These are phyloP conservation scores for Heterodera schachtii DNA, from an alignment of 1,140 invertebrate genomes.

Conservation along the genomic window DNA sequence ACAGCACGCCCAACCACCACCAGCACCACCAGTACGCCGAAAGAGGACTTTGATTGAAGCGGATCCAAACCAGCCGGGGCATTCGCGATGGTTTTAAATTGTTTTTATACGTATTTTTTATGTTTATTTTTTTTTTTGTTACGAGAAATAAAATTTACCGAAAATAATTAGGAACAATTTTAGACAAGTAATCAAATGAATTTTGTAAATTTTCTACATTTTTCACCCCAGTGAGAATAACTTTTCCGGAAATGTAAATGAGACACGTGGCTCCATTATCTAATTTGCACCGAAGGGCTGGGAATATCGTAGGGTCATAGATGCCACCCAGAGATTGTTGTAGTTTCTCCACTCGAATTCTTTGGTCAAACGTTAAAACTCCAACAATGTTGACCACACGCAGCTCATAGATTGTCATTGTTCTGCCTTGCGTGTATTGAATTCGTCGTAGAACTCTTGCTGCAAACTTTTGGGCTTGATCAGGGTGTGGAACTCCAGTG, in stretches of 20 bases:
- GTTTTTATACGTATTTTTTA: no score
- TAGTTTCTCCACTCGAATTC: not conserved
- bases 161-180: no score
- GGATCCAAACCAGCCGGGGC: not conserved
- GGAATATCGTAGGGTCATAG: not conserved
- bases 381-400: not conserved
- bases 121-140: not conserved
- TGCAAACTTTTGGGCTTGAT: not conserved
- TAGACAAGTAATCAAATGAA: not conserved
- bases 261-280: not conserved
- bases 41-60: not conserved
- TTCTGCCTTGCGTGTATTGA: not conserved
- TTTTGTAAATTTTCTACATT: not conserved
- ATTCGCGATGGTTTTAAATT: not conserved
- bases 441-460: not conserved
- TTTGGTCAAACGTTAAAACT: not conserved
- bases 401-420: not conserved
- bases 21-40: not conserved
- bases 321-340: not conserved
- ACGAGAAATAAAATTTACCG: no score
- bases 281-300: not conserved
- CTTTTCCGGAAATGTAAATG: not conserved
- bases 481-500: not conserved
- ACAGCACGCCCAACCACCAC: not conserved
- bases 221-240: not conserved